These are phyloP conservation scores for Drosophila tani DNA, from an alignment of 1,140 invertebrate species.

Conservation along the genomic window DNA sequence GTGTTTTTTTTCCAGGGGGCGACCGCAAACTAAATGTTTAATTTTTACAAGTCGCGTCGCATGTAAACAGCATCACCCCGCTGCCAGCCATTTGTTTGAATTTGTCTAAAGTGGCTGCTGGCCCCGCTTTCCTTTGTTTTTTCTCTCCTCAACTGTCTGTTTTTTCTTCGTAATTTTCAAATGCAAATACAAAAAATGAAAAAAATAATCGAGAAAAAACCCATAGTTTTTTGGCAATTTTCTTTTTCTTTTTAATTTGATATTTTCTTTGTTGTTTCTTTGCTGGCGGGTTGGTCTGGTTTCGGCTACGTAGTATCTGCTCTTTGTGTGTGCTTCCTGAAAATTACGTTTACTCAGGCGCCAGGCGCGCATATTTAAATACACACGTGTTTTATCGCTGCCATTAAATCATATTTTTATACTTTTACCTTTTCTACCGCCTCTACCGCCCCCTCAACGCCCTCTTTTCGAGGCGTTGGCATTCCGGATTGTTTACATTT, in stretches of 20 bases:
- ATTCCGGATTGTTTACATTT: slow-evolving; percentile 84
- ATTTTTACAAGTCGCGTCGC: slow-evolving; percentile 69
- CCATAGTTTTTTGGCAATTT: slow-evolving; percentile 61
- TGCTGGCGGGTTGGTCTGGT: slow-evolving; percentile 38
- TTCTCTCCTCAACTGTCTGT: slow-evolving; percentile 11
- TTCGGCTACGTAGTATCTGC: slow-evolving; percentile 32
- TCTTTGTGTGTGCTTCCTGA: slow-evolving; percentile 52
- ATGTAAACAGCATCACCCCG: slow-evolving; percentile 64
- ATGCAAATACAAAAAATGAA: slow-evolving; percentile 40
- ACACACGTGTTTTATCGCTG: slow-evolving; percentile 85
- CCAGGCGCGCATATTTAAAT: slow-evolving; percentile 84
- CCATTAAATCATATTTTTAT: slow-evolving; percentile 85
- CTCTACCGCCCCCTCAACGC: background rate
- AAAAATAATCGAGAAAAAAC: slow-evolving; percentile 47
- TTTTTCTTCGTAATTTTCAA: slow-evolving; percentile 71
- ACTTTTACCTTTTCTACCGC: slow-evolving; percentile 73
- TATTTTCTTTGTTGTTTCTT: slow-evolving; percentile 79
- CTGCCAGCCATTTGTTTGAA: slow-evolving; percentile 76
- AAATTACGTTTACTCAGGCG: slow-evolving; percentile 85
- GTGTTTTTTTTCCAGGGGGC: slow-evolving; percentile 2
- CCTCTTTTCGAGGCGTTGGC: slow-evolving; percentile 48
- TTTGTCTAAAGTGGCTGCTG: slow-evolving; percentile 79
- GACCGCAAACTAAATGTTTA: slow-evolving; percentile 80
- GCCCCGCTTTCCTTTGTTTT: slow-evolving; percentile 20
- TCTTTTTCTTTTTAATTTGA: slow-evolving; percentile 76